Percentiles rank a stretch among this genome's conserved stretches.
These are phyloP conservation scores for Tetragnatha versicolor DNA, from an alignment of 1,140 invertebrate species.

Conservation along the genomic window DNA sequence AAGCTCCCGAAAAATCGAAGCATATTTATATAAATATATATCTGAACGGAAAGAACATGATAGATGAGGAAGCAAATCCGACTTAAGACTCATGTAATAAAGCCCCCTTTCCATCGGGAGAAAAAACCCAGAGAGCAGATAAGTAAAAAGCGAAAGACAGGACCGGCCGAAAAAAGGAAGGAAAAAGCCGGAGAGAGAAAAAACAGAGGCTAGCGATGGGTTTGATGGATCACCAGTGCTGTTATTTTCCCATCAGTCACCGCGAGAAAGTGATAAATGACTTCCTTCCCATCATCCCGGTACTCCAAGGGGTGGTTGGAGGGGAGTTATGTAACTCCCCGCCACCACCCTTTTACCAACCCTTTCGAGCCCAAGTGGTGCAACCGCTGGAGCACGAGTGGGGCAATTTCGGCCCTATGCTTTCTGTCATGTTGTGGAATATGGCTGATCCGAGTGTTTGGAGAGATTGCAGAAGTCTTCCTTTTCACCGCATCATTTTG, in stretches of 20 bases:
- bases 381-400: slow-evolving; percentile 11
- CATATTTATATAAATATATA: slow-evolving; percentile 56
- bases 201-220: slow-evolving; percentile 52
- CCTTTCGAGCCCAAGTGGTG: slow-evolving; percentile 34
- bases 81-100: slow-evolving; percentile 55
- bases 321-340: slow-evolving; percentile 26
- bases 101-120: slow-evolving; percentile 38
- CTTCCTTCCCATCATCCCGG: slow-evolving; percentile 54
- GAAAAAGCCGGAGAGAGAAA: slow-evolving; percentile 27
- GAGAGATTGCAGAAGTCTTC: too few relatives aligned
- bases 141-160: slow-evolving; percentile 51
- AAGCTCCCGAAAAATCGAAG: background rate
- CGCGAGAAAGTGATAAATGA: slow-evolving; percentile 56
- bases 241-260: slow-evolving; percentile 56
- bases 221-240: slow-evolving; percentile 55
- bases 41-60: slow-evolving; percentile 48
- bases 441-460: too few relatives aligned
- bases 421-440: too few relatives aligned
- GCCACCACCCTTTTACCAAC: background rate
- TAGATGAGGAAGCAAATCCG: slow-evolving; percentile 52
- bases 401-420: too few relatives aligned
- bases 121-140: slow-evolving; percentile 35
- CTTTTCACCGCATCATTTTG: too few relatives aligned
- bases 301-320: slow-evolving; percentile 33
- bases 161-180: background rate